Conservation (phyloP, 2,888 invertebrate species). For the Oscheius sp. region DNA sequence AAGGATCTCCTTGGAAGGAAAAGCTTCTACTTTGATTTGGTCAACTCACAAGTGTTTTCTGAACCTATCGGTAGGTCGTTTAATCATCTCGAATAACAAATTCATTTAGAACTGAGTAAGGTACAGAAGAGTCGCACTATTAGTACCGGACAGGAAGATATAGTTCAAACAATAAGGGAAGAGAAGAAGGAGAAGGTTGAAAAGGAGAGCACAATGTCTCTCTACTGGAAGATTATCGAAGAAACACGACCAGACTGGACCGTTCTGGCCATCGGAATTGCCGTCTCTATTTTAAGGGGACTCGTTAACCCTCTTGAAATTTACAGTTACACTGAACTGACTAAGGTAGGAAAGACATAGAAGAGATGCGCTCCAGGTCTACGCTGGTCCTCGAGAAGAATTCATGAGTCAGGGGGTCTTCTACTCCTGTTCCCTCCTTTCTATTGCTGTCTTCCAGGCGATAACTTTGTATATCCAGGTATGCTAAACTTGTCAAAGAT, state of each 20-base stretch:
- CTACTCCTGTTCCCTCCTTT: neutral
- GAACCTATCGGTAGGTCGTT: slow-evolving; percentile 47
- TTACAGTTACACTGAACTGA: slow-evolving; percentile 68
- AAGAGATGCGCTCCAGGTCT: neutral
- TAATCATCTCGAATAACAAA: too few species aligned
- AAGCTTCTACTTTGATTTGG: slow-evolving; percentile 78
- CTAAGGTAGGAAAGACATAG: neutral
- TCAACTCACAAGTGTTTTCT: slow-evolving; percentile 58
- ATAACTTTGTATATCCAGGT: neutral
- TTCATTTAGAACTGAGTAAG: neutral
- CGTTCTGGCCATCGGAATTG: slow-evolving; percentile 70
- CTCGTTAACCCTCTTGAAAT: slow-evolving; percentile 73
- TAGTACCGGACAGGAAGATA: neutral
- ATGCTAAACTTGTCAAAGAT: neutral
- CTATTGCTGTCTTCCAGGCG: neutral
- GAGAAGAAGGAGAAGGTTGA: too few species aligned
- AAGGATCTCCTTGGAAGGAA: slow-evolving; percentile 75
- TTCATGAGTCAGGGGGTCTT: neutral
- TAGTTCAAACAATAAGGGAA: neutral
- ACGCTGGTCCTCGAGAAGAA: slow-evolving; percentile 1
- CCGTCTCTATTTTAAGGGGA: slow-evolving; percentile 66
- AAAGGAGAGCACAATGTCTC: too few species aligned
- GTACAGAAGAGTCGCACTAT: too few species aligned
- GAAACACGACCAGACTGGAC: slow-evolving; percentile 72
- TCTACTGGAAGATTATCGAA: slow-evolving; percentile 67